Conservation (phyloP, 1,140 invertebrate genomes). For the Sminthurinus signatus region DNA sequence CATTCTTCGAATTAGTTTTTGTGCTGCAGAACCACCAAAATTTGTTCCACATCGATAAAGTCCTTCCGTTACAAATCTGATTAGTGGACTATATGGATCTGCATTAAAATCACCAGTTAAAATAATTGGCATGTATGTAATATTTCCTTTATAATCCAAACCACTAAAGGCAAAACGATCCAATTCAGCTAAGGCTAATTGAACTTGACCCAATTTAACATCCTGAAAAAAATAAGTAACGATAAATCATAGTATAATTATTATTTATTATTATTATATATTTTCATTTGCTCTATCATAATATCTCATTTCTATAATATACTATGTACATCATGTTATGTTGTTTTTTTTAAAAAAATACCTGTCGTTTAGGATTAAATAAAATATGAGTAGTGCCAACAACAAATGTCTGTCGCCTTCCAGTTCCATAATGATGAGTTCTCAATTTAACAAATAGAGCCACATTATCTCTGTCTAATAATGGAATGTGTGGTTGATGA, state of each 20-base stretch:
- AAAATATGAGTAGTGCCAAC: conserved; percentile 91
- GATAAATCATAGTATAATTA: neutral
- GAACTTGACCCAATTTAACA: conserved; percentile 75
- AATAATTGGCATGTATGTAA: conserved; percentile 65
- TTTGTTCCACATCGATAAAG: neutral
- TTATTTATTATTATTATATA: conserved; percentile 1
- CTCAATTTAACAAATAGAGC: conserved; percentile 69
- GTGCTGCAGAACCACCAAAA: neutral
- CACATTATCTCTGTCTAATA: conserved; percentile 81
- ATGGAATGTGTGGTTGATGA: conserved; percentile 46
- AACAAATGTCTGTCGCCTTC: conserved; percentile 52
- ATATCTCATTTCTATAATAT: neutral
- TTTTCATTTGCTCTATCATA: neutral
- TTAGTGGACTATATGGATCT: conserved; percentile 55
- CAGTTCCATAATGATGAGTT: conserved; percentile 44
- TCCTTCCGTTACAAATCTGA: conserved; percentile 64
- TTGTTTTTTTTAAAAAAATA: no score
- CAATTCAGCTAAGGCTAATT: conserved; percentile 72
- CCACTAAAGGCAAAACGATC: conserved; percentile 62
- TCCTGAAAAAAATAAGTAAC: conserved; percentile 49
- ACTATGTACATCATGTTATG: no score
- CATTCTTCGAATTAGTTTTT: conserved; percentile 8
- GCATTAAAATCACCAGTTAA: conserved; percentile 88
- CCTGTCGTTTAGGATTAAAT: conserved; percentile 73
- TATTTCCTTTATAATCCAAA: conserved; percentile 39